A percentile compares a stretch with the other conserved stretches of the same genome.
Evolutionary conservation across 2,888 invertebrate genomes (phyloP).

Genomic region (Eupithecia exiguata): DNA sequence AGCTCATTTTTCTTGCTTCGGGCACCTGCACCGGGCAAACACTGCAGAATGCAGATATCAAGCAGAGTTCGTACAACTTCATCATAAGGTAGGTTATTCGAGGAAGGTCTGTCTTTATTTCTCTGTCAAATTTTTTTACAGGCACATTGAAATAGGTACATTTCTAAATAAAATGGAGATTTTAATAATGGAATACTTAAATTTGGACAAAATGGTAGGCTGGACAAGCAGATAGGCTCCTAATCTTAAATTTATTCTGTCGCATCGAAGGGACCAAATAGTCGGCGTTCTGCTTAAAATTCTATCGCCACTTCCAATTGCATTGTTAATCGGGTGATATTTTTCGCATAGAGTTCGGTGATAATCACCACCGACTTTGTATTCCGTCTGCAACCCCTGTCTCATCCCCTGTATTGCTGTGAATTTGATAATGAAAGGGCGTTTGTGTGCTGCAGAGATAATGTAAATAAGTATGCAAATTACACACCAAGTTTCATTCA

Average conservation of each 20-base stretch:
- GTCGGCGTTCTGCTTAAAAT: conserved; percentile 32
- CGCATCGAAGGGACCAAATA: not conserved
- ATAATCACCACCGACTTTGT: conserved; percentile 80
- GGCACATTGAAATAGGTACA: not conserved
- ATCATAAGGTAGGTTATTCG: conserved; percentile 39
- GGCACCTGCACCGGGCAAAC: conserved; percentile 27
- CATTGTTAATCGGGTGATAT: conserved; percentile 67
- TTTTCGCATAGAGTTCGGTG: conserved; percentile 72
- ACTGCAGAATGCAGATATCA: not conserved
- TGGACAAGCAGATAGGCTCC: not conserved
- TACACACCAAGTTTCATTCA: conserved; percentile 79
- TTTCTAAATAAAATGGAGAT: not conserved
- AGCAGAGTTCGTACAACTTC: conserved; percentile 52
- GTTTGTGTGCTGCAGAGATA: conserved; percentile 83
- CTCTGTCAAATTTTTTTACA: not conserved
- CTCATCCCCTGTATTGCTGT: conserved; percentile 64
- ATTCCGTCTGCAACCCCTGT: conserved; percentile 74
- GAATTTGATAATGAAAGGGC: conserved; percentile 83
- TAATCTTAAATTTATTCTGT: not conserved
- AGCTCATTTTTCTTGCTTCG: too few species aligned
- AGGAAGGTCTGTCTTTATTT: not conserved
- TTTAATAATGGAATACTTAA: not conserved
- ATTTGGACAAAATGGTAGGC: not conserved
- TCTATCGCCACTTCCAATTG: conserved; percentile 59
- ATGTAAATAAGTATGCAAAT: conserved; percentile 84